phyloP scores from a whole-genome alignment of 1,140 invertebrate species.

The Paralvinella palmiformis region DNA sequence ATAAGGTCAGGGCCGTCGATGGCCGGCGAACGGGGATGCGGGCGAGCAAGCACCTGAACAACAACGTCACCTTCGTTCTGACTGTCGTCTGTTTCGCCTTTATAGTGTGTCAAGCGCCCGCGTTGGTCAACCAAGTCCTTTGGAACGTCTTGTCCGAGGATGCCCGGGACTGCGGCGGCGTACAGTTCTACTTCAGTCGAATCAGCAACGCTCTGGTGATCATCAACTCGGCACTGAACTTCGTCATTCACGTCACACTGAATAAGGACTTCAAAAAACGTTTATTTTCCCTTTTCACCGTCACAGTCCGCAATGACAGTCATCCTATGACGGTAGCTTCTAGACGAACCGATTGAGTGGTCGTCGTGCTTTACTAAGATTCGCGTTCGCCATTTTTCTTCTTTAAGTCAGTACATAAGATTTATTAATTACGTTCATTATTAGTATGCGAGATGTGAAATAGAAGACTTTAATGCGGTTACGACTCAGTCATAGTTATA shows the following conservation, averaged over 20 bases:
- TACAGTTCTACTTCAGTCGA: constrained; percentile 21
- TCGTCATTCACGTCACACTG: constrained; percentile 20
- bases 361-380: too few relatives aligned
- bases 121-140: constrained; percentile 18
- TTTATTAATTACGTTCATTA: too few relatives aligned
- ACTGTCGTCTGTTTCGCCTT: constrained; percentile 20
- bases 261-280: constrained; percentile 16
- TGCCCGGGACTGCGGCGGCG: constrained; percentile 13
- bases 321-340: too few relatives aligned
- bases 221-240: constrained; percentile 19
- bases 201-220: constrained; percentile 18
- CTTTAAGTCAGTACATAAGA: too few relatives aligned
- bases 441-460: too few relatives aligned
- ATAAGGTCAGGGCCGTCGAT: constrained; percentile 12
- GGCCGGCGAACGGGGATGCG: constrained; percentile 18
- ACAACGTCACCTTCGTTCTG: constrained; percentile 22
- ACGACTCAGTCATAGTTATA: too few relatives aligned
- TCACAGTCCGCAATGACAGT: too few relatives aligned
- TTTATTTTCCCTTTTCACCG: too few relatives aligned
- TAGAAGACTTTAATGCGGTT: too few relatives aligned
- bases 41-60: constrained; percentile 18
- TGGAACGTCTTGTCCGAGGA: constrained; percentile 13
- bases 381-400: too few relatives aligned
- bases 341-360: too few relatives aligned
- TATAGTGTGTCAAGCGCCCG: constrained; percentile 20